These are phyloP conservation scores for Nettapus auritus DNA, from an alignment of 2,113 vertebrate genomes.

Conservation along the genomic window DNA sequence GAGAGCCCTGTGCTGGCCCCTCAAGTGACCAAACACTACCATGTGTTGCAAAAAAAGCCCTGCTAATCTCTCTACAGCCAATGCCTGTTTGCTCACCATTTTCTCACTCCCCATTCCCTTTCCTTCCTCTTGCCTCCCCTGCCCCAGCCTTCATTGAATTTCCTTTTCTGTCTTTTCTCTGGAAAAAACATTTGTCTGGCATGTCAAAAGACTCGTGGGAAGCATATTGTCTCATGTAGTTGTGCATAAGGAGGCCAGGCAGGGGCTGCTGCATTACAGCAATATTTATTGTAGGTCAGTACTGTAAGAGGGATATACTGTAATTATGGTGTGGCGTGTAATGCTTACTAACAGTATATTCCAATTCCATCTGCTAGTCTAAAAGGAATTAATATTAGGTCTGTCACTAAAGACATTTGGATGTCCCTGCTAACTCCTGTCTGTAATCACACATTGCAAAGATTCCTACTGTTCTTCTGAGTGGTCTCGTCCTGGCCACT, in stretches of 20 bases:
- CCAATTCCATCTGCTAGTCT: neutral
- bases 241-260: neutral
- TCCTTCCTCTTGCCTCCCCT: neutral
- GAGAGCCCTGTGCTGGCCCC: neutral
- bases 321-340: neutral
- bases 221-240: neutral
- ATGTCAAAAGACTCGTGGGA: neutral
- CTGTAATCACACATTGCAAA: neutral
- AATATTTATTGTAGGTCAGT: neutral
- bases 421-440: neutral
- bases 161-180: neutral
- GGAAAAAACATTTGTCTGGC: neutral
- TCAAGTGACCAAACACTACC: neutral
- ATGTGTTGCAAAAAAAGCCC: neutral
- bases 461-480: neutral
- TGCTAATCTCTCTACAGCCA: neutral
- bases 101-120: neutral
- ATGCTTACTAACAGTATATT: neutral
- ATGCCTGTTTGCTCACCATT: neutral
- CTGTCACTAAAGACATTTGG: neutral
- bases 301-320: neutral
- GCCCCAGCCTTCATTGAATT: neutral
- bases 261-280: neutral
- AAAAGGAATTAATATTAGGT: neutral
- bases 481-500: fast-evolving